phyloP scores from a whole-genome alignment of 2,888 invertebrate genomes.

The Hermaeophaga mercurialis region DNA sequence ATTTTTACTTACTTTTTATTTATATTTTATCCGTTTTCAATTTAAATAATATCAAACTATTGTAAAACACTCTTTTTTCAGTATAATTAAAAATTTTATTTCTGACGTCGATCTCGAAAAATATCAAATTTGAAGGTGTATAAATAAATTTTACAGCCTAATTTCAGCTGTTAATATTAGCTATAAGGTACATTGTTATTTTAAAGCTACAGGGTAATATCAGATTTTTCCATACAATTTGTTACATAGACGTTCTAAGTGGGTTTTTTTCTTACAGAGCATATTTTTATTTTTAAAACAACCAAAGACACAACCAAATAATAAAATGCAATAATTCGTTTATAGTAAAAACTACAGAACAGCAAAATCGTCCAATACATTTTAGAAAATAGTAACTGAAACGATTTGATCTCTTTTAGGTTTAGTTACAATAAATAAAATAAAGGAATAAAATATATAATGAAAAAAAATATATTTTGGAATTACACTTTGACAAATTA shows the following conservation, averaged over 20 bases:
- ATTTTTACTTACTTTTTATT: too few species aligned
- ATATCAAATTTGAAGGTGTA: background rate
- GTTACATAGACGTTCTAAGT: conserved; percentile 4
- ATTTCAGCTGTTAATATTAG: conserved; percentile 17
- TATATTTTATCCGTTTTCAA: too few species aligned
- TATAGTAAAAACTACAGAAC: background rate
- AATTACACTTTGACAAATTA: conserved; percentile 8
- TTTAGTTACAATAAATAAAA: background rate
- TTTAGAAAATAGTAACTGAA: background rate
- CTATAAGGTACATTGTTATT: conserved; percentile 36
- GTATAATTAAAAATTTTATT: too few species aligned
- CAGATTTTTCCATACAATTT: conserved; percentile 27
- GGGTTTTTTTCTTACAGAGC: conserved; percentile 23
- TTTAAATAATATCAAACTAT: too few species aligned
- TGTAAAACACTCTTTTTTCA: too few species aligned
- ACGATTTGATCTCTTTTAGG: too few species aligned
- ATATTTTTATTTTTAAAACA: conserved; percentile 21
- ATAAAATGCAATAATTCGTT: conserved; percentile 10
- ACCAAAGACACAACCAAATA: conserved; percentile 23
- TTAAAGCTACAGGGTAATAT: conserved; percentile 44
- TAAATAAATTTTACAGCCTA: conserved; percentile 16
- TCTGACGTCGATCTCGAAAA: background rate
- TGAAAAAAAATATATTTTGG: background rate
- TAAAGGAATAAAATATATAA: conserved; percentile 1
- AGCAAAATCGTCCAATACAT: background rate